Percentiles rank a stretch among this genome's conserved stretches.
Conservation (phyloP, 1,140 invertebrate species). For the Caenorhabditis briggsae region DNA sequence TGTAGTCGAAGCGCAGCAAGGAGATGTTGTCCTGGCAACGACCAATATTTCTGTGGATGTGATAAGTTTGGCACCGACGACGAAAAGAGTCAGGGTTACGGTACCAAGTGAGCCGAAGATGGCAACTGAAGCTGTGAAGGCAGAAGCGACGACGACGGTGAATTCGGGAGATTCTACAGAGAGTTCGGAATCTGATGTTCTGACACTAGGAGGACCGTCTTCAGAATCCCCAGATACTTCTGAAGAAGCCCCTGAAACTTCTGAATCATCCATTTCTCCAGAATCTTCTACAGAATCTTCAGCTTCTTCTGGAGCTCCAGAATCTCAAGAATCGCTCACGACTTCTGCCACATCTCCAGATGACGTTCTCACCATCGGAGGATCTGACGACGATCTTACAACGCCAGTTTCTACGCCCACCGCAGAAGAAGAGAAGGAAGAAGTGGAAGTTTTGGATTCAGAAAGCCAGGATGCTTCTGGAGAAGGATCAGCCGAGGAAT, state of each 20-base stretch:
- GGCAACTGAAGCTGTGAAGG: too few species aligned
- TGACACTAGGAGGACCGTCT: background rate
- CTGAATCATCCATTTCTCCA: background rate
- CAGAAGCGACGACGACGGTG: background rate
- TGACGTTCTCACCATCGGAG: background rate
- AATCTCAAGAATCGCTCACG: background rate
- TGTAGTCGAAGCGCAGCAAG: constrained; percentile 2
- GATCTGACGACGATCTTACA: constrained; percentile 36
- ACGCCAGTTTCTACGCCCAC: background rate
- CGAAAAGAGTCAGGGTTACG: constrained; percentile 31
- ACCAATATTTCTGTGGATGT: constrained; percentile 54
- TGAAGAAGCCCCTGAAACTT: background rate
- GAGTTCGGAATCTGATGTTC: background rate
- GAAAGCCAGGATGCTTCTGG: background rate
- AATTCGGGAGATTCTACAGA: background rate
- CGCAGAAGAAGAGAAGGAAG: constrained; percentile 24
- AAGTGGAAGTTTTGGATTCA: constrained; percentile 14
- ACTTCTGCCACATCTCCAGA: background rate
- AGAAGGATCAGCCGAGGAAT: background rate
- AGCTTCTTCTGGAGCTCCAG: background rate
- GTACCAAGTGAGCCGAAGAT: background rate
- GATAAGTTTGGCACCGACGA: constrained; percentile 38
- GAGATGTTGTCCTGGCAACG: background rate
- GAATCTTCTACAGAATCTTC: background rate
- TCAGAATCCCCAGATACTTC: background rate